Evolutionary conservation across 2,888 invertebrate genomes (phyloP), one percentile per base, ranked within the genome.

Genomic region (Amiota minor): DNA sequence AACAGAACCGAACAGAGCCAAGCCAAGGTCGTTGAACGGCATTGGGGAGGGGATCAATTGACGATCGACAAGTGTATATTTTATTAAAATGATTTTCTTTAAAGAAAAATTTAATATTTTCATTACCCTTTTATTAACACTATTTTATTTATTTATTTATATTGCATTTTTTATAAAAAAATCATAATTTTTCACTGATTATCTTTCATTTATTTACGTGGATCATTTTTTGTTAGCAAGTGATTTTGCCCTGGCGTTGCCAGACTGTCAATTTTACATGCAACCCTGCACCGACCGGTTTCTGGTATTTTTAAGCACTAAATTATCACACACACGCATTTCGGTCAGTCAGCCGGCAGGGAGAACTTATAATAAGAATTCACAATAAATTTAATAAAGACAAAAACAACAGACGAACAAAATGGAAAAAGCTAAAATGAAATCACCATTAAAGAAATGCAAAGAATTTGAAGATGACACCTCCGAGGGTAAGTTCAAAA

Each of bases 1-100:
- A 35, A 6, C 35, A 35, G 35, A 35, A 35, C 35, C 2, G 35
- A 35, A 35, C 6, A 35, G 35, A 35, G 6, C 35, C 35, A 35
- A 35, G 6, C 79, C 83, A 83, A 83, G 83, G 83, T 84, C 84
- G 77, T 75, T 76, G 80, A 62, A 76, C 80, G 80, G 77, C 80
- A 80, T 80, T 80, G 80, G 55, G 23, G 67, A 68, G 50, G 50
- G 50, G 50, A 35, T 8, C 61, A 46, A 59, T 49, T 6, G 35
- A 35, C 35, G 35, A 35, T 35, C 35, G 2, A 4, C 35, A 35
- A 35, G 4, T 35, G 35, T 72, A 64, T 46, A 65, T 53, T 67
- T 59, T 35, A 8, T 35, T 35, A 64, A 46, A n/a, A 55, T 64
- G 20, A 55, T 45, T 56, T 14, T 46, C 50, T 12, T 67, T 49